These are phyloP conservation scores for Istiophorus platypterus DNA, from an alignment of 2,113 vertebrate species.

Conservation along the genomic window DNA sequence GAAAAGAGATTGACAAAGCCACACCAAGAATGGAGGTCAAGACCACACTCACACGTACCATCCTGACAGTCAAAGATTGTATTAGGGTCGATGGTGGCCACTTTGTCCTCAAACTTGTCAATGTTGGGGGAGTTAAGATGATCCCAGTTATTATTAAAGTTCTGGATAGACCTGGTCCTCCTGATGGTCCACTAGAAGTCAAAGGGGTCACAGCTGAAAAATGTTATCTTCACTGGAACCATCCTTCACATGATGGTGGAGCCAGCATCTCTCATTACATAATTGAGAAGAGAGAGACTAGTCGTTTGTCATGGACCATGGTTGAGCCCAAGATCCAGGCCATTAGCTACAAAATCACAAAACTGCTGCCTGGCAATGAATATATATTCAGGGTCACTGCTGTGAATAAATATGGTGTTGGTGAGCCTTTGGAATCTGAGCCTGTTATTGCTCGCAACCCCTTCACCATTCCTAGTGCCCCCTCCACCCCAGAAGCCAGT, in stretches of 20 bases:
- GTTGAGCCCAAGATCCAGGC: conserved; percentile 95
- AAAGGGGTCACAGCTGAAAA: conserved; percentile 96
- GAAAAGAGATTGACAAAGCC: conserved; percentile 93
- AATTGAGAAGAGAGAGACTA: conserved; percentile 98
- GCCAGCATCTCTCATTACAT: conserved; percentile 95
- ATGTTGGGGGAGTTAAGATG: conserved; percentile 95
- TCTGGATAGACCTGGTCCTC: conserved; percentile 95
- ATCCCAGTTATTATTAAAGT: conserved; percentile 96
- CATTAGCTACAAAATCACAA: conserved; percentile 96
- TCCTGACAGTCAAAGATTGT: conserved; percentile 93
- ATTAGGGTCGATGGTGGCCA: conserved; percentile 95
- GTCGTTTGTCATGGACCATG: conserved; percentile 97
- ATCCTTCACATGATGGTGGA: conserved; percentile 95
- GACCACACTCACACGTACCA: conserved; percentile 90
- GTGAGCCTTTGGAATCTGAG: conserved; percentile 96
- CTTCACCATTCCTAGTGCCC: conserved; percentile 91
- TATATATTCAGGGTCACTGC: conserved; percentile 98
- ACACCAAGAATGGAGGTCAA: conserved; percentile 96
- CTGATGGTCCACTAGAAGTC: conserved; percentile 93
- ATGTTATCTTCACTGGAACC: conserved; percentile 95
- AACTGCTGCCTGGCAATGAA: conserved; percentile 95
- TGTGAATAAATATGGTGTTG: conserved; percentile 97
- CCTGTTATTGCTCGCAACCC: conserved; percentile 93
- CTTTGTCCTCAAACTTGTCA: conserved; percentile 93
- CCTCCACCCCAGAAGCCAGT: conserved; percentile 91